phyloP scores from a whole-genome alignment of 2,888 invertebrate species.

The Fabriciana adippe region DNA sequence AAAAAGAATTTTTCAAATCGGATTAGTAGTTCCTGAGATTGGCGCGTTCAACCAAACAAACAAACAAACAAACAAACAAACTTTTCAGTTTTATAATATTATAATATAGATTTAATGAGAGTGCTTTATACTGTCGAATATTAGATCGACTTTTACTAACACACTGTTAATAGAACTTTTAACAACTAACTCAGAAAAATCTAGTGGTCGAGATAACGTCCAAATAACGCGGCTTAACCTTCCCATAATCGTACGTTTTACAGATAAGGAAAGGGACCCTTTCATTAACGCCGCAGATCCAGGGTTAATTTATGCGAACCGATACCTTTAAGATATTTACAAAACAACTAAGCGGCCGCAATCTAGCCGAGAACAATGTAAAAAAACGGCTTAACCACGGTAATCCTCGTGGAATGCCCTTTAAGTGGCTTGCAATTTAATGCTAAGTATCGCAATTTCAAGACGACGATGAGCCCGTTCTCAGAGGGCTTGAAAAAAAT shows the following conservation, averaged over 20 bases:
- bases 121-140: constrained; percentile 68
- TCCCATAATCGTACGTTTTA: constrained; percentile 71
- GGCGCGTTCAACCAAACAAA: no score
- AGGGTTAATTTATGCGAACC: constrained; percentile 69
- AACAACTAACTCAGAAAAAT: constrained; percentile 49
- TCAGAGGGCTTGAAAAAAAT: constrained; percentile 73
- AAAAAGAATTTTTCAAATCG: no score
- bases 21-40: no score
- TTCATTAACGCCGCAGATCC: constrained; percentile 74
- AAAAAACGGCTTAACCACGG: constrained; percentile 62
- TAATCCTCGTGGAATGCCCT: constrained; percentile 72
- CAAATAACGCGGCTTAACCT: constrained; percentile 59
- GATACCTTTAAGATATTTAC: constrained; percentile 80
- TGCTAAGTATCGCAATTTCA: constrained; percentile 78
- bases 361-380: constrained; percentile 64
- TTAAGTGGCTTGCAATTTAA: constrained; percentile 77
- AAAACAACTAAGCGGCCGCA: constrained; percentile 70
- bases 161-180: constrained; percentile 59
- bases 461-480: constrained; percentile 63
- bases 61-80: no score
- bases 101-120: constrained; percentile 73
- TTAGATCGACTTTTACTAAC: constrained; percentile 59
- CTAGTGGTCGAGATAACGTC: constrained; percentile 56
- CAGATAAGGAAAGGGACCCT: constrained; percentile 73
- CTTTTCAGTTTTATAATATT: no score